A percentile compares a stretch with the other conserved stretches of the same genome.
Conservation (phyloP, 2,113 vertebrate species). For the Peucedramus taeniatus region DNA sequence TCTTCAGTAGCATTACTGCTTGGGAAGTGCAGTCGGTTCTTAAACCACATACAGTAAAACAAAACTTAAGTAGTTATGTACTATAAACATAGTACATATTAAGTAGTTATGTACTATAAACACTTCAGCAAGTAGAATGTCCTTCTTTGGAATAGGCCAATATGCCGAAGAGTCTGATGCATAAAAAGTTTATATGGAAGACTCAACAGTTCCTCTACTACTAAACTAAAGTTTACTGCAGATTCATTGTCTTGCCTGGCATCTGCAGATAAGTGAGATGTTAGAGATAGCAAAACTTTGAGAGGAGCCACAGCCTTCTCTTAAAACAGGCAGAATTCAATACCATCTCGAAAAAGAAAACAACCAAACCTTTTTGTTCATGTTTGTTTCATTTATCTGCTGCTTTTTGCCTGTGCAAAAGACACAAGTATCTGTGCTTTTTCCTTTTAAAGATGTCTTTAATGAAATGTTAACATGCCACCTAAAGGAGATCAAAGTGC, state of each 20-base stretch:
- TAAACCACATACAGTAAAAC: not conserved
- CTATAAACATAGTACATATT: too few relatives aligned
- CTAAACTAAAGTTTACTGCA: not conserved
- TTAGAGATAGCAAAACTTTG: not conserved
- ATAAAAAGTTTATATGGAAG: not conserved
- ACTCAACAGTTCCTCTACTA: not conserved
- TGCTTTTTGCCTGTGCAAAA: not conserved
- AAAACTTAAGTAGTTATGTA: not conserved
- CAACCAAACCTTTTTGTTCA: not conserved
- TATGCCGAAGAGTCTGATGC: not conserved
- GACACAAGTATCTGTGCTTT: not conserved
- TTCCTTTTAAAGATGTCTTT: not conserved
- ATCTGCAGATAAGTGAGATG: not conserved
- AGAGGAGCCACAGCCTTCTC: not conserved
- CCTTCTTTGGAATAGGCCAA: not conserved
- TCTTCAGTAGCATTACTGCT: not conserved
- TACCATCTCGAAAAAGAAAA: not conserved
- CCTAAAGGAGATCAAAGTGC: not conserved
- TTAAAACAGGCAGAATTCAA: not conserved
- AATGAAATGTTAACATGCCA: constrained; percentile 45
- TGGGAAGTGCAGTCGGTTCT: not conserved
- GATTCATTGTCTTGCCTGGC: not conserved
- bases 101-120: not conserved
- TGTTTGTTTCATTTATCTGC: not conserved
- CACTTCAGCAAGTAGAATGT: not conserved